A percentile compares a stretch with the other conserved stretches of the same genome.
Evolutionary conservation across 2,797 vertebrate genomes (phyloP).

Genomic region (Helicolenus hilgendorfi): DNA sequence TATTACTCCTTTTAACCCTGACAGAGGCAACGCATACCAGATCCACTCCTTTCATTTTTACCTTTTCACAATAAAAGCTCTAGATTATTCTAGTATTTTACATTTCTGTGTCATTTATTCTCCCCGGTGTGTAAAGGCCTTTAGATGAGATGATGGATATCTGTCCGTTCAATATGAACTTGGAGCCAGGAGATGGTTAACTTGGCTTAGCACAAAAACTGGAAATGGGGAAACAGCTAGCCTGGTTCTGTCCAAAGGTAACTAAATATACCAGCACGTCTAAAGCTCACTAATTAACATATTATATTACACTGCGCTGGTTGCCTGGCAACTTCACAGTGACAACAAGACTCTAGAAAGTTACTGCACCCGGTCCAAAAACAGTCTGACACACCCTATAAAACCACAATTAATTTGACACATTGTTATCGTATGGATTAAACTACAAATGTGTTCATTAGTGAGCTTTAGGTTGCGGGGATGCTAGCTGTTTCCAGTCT

Average conservation of each 20-base stretch:
- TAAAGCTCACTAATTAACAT: background rate
- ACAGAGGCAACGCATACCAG: too few relatives aligned
- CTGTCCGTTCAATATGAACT: background rate
- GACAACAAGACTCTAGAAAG: background rate
- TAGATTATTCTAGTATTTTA: too few relatives aligned
- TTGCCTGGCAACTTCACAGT: constrained; percentile 17
- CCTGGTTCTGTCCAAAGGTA: background rate
- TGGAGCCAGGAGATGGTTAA: background rate
- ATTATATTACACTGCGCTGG: background rate
- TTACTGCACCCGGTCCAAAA: background rate
- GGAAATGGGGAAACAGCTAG: background rate
- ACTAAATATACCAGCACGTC: background rate
- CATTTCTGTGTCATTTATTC: too few relatives aligned
- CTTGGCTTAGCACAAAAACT: background rate
- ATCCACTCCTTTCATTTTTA: too few relatives aligned
- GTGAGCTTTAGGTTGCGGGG: background rate
- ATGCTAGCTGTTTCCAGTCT: background rate
- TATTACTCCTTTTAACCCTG: too few relatives aligned
- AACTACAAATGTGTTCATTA: background rate
- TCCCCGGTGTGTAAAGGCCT: too few relatives aligned
- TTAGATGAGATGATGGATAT: background rate
- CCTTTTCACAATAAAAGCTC: too few relatives aligned
- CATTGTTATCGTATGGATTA: background rate
- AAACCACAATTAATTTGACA: background rate
- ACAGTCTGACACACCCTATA: background rate